Percentiles rank a stretch among this genome's conserved stretches.
Evolutionary conservation across 2,113 vertebrate genomes (phyloP).

Genomic region (Microtus richardsoni): DNA sequence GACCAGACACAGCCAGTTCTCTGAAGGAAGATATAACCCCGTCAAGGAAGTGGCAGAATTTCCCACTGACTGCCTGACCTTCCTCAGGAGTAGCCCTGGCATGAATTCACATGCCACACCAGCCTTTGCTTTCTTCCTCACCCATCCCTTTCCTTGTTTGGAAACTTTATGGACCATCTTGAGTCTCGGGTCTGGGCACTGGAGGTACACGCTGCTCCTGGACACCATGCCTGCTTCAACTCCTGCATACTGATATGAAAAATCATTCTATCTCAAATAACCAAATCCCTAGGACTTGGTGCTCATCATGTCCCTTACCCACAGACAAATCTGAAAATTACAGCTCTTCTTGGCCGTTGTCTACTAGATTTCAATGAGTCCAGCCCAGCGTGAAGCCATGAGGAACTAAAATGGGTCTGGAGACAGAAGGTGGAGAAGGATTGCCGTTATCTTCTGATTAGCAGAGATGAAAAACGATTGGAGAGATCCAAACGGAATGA

Average conservation of each 20-base stretch:
- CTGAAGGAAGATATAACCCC: not conserved
- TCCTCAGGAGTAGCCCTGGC: not conserved
- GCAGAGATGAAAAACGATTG: constrained; percentile 79
- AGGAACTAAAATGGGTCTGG: constrained; percentile 60
- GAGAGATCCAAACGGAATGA: constrained; percentile 68
- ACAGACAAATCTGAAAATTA: constrained; percentile 83
- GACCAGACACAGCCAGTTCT: not conserved
- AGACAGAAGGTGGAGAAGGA: constrained; percentile 58
- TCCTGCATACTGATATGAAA: constrained; percentile 71
- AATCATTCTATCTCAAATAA: constrained; percentile 72
- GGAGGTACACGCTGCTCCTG: not conserved
- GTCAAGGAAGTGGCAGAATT: not conserved
- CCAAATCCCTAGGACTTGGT: constrained; percentile 65
- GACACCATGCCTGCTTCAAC: constrained; percentile 35
- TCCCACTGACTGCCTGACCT: not conserved
- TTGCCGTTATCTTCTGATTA: constrained; percentile 76
- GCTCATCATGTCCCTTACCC: constrained; percentile 79
- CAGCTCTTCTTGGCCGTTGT: constrained; percentile 69
- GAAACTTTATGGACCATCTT: not conserved
- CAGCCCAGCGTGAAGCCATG: constrained; percentile 68
- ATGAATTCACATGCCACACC: accelerated
- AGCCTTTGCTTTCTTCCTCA: not conserved
- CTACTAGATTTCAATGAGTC: constrained; percentile 73
- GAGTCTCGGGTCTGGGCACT: not conserved
- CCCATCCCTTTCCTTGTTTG: not conserved